These are phyloP conservation scores for Ianthella basta DNA, from an alignment of 37 sponge, comb jelly and placozoan genomes.

Conservation along the genomic window DNA sequence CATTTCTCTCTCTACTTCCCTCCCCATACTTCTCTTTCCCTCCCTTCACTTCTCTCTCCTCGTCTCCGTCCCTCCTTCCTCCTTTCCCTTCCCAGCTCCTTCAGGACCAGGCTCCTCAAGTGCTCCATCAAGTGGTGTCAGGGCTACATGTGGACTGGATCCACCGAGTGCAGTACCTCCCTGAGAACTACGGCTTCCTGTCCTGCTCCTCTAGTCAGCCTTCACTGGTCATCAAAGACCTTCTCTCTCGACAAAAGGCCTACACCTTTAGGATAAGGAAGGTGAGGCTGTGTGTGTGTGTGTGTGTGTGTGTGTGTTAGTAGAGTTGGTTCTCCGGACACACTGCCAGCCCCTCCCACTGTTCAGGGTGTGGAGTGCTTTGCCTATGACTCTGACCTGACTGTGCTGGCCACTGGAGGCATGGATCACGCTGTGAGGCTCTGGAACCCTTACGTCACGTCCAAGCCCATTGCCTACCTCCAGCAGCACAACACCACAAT, in stretches of 20 bases:
- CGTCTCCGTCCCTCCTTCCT: no score
- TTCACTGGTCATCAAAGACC: conserved; percentile 85
- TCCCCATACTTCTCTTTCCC: no score
- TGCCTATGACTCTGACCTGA: conserved; percentile 75
- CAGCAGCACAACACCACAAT: conserved; percentile 73
- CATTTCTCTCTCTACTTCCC: no score
- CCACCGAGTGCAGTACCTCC: conserved; percentile 67
- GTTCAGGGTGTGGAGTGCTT: conserved; percentile 91
- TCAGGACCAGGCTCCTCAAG: conserved; percentile 43
- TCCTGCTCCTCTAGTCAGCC: conserved; percentile 70
- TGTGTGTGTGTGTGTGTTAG: no score
- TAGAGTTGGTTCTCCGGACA: neutral
- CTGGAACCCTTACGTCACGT: conserved; percentile 95
- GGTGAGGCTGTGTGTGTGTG: conserved; percentile 52
- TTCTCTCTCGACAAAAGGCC: conserved; percentile 62
- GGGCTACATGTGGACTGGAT: conserved; percentile 92
- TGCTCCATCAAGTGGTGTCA: conserved; percentile 24
- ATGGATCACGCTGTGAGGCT: conserved; percentile 90
- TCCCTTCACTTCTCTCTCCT: no score
- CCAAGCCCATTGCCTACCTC: conserved; percentile 79
- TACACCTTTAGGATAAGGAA: conserved; percentile 89
- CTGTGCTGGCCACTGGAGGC: conserved; percentile 89
- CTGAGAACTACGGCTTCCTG: conserved; percentile 82
- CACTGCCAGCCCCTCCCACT: neutral
- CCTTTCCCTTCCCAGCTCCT: conserved; percentile 30